phyloP scores from a whole-genome alignment of 1,140 invertebrate genomes.

The Wasmannia auropunctata region DNA sequence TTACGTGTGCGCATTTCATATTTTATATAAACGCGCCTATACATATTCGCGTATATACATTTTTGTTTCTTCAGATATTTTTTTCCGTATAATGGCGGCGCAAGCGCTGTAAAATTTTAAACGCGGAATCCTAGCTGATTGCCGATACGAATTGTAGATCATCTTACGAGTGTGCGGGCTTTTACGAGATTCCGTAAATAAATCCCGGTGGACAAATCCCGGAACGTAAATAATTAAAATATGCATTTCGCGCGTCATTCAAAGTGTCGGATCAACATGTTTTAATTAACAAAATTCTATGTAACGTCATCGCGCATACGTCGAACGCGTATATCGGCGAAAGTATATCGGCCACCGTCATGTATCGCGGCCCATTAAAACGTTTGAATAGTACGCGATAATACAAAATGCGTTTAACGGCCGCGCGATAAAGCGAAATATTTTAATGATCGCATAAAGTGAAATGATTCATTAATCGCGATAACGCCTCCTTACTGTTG shows the following conservation, averaged over 20 bases:
- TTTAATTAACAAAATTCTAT: slow-evolving; percentile 37
- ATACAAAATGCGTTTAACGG: neutral
- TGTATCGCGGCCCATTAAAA: neutral
- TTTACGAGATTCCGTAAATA: slow-evolving; percentile 7
- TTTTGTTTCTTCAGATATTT: neutral
- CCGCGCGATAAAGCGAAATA: neutral
- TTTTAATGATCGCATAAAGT: slow-evolving; percentile 15
- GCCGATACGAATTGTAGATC: slow-evolving; percentile 6
- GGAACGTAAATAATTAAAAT: slow-evolving; percentile 7
- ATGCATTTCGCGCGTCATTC: neutral
- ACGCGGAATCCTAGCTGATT: slow-evolving; percentile 7
- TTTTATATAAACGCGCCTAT: neutral
- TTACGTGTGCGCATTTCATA: neutral
- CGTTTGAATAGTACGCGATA: neutral
- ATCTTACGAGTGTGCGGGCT: neutral
- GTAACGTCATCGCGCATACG: neutral
- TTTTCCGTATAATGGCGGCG: neutral
- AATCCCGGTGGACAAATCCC: neutral
- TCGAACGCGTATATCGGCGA: neutral
- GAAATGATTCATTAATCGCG: neutral
- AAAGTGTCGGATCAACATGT: neutral
- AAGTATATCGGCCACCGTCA: neutral
- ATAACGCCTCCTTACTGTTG: neutral
- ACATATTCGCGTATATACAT: too few species aligned
- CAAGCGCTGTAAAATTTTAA: neutral